A percentile compares a stretch with the other conserved stretches of the same genome.
These are phyloP conservation scores for Canis aureus DNA, from an alignment of 2,113 vertebrate species.

Conservation along the genomic window DNA sequence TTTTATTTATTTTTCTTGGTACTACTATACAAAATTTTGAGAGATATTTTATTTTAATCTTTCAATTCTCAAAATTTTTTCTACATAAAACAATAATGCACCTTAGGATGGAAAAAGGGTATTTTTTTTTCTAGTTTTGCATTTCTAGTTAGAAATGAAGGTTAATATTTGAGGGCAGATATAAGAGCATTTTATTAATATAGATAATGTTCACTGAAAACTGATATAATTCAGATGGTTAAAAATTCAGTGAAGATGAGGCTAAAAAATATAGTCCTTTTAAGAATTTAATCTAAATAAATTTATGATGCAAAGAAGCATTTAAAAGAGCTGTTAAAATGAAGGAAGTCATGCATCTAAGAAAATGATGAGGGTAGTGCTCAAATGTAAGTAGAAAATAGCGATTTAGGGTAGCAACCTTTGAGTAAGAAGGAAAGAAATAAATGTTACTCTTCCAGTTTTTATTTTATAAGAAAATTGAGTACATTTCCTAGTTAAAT, in stretches of 20 bases:
- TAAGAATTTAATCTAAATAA: conserved; percentile 52
- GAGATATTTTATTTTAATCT: neutral
- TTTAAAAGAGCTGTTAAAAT: conserved; percentile 43
- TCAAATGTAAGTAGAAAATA: neutral
- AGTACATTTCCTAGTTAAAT: conserved; percentile 11
- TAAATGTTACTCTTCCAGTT: neutral
- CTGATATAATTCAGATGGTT: conserved; percentile 40
- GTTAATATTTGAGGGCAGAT: conserved; percentile 36
- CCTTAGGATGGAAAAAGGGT: neutral
- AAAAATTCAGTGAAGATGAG: conserved; percentile 48
- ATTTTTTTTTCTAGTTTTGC: neutral
- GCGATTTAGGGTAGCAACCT: neutral
- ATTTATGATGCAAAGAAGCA: conserved; percentile 19
- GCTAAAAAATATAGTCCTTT: conserved; percentile 47
- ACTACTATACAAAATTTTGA: neutral
- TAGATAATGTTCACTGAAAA: neutral
- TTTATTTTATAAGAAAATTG: conserved; percentile 20
- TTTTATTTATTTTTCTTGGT: neutral
- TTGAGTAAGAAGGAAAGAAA: neutral
- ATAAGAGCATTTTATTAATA: conserved; percentile 10
- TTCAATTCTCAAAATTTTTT: conserved; percentile 18
- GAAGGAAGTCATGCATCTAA: neutral
- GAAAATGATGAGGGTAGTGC: neutral
- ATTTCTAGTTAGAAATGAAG: conserved; percentile 40
- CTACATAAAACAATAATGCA: neutral